Conservation (phyloP, 2,888 invertebrate species). For the Iphiclides podalirius region DNA sequence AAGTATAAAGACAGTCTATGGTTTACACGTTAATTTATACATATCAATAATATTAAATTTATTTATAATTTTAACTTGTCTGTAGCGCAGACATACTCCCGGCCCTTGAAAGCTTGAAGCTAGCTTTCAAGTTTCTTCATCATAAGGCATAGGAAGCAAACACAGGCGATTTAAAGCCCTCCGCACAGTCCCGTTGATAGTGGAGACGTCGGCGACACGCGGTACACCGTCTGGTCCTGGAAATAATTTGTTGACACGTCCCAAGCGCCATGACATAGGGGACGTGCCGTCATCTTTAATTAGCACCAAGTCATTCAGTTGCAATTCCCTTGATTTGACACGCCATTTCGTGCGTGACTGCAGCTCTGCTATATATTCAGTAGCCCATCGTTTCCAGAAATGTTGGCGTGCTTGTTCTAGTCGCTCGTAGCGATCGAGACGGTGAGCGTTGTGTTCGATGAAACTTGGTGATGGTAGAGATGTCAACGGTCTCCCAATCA, state of each 20-base stretch:
- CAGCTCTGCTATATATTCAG: slow-evolving; percentile 25
- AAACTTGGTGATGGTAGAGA: too few species aligned
- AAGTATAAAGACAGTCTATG: too few species aligned
- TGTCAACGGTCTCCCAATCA: too few species aligned
- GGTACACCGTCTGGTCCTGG: slow-evolving; percentile 20
- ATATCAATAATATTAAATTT: too few species aligned
- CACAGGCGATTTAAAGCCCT: slow-evolving; percentile 19
- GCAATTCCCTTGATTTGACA: not conserved
- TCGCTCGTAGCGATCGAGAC: too few species aligned
- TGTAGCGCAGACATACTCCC: too few species aligned
- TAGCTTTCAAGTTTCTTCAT: not conserved
- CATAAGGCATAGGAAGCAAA: not conserved
- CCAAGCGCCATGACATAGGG: slow-evolving; percentile 19
- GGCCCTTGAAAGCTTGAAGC: not conserved
- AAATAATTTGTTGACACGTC: slow-evolving; percentile 14
- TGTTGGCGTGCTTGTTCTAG: slow-evolving; percentile 1
- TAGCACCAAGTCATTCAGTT: too few species aligned
- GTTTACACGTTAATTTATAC: too few species aligned
- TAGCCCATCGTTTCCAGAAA: slow-evolving; percentile 26
- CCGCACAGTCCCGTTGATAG: slow-evolving; percentile 8
- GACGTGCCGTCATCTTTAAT: not conserved
- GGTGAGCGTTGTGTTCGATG: too few species aligned
- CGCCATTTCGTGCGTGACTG: slow-evolving; percentile 21
- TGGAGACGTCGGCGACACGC: slow-evolving; percentile 21
- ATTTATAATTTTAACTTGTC: too few species aligned